Conservation (phyloP, 2,113 vertebrate species). For the Amphiprion percula region DNA sequence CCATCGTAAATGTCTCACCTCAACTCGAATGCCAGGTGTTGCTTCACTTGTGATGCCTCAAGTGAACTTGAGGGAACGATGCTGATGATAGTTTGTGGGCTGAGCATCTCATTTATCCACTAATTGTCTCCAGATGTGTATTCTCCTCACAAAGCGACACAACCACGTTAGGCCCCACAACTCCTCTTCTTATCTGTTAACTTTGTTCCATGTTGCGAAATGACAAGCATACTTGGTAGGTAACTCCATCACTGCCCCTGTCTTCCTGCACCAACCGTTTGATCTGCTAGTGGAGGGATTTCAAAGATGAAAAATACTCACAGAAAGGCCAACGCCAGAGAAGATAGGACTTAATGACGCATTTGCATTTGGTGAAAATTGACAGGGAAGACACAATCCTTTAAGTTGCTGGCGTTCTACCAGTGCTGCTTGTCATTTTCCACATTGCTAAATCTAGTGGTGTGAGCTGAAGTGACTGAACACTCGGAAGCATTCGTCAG, state of each 20-base stretch:
- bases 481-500: conserved; percentile 68
- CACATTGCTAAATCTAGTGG: conserved; percentile 87
- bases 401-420: conserved; percentile 84
- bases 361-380: conserved; percentile 36
- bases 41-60: conserved; percentile 17
- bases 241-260: conserved; percentile 39
- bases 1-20: conserved; percentile 43
- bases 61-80: conserved; percentile 20
- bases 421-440: conserved; percentile 90
- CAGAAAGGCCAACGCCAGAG: not conserved
- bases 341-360: conserved; percentile 38
- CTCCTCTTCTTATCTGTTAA: conserved; percentile 31
- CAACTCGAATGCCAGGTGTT: conserved; percentile 12
- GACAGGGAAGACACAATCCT: conserved; percentile 49
- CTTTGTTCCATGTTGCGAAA: conserved; percentile 62
- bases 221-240: conserved; percentile 70
- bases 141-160: conserved; percentile 31
- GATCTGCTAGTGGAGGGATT: conserved; percentile 71
- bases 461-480: conserved; percentile 86
- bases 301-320: conserved; percentile 14
- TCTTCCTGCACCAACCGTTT: conserved; percentile 10
- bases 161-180: conserved; percentile 44
- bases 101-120: conserved; percentile 36
- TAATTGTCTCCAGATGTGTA: conserved; percentile 69
- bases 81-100: conserved; percentile 24